Conservation (phyloP, 2,113 vertebrate species). For the Etheostoma cragini region DNA sequence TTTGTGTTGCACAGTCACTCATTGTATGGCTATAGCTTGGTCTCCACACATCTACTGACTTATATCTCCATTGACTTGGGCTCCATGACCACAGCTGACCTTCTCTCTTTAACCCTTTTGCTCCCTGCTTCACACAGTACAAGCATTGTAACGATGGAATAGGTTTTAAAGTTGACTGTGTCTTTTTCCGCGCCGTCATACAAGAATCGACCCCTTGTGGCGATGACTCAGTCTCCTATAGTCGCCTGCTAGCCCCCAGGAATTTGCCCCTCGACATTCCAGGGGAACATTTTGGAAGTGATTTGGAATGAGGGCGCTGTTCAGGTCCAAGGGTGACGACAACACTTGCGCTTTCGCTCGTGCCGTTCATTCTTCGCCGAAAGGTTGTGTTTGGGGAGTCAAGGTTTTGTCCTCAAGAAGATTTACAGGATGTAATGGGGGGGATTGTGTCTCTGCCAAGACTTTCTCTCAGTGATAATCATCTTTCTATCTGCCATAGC, state of each 20-base stretch:
- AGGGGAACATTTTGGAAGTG: conserved; percentile 44
- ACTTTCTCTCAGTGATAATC: conserved; percentile 15
- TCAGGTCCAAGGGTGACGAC: conserved; percentile 71
- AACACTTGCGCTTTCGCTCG: conserved; percentile 67
- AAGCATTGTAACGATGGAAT: conserved; percentile 63
- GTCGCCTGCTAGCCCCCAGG: conserved; percentile 39
- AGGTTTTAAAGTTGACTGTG: conserved; percentile 50
- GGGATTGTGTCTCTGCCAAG: conserved; percentile 27
- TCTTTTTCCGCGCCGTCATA: conserved; percentile 50
- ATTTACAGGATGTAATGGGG: conserved; percentile 14
- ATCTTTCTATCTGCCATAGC: not conserved
- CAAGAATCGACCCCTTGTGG: conserved; percentile 66
- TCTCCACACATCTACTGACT: conserved; percentile 66
- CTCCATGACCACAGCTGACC: conserved; percentile 67
- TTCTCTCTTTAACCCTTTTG: conserved; percentile 58
- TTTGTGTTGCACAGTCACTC: conserved; percentile 73
- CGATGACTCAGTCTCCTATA: conserved; percentile 46
- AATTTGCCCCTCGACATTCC: conserved; percentile 69
- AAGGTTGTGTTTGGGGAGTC: conserved; percentile 20
- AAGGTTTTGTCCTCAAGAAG: conserved; percentile 15
- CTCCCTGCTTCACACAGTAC: conserved; percentile 54
- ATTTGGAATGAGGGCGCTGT: conserved; percentile 32
- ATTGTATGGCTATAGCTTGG: conserved; percentile 69
- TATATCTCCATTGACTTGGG: conserved; percentile 57
- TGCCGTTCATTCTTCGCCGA: conserved; percentile 54